These are phyloP conservation scores for Deroptyus accipitrinus DNA, from an alignment of 2,113 vertebrate genomes.

Conservation along the genomic window DNA sequence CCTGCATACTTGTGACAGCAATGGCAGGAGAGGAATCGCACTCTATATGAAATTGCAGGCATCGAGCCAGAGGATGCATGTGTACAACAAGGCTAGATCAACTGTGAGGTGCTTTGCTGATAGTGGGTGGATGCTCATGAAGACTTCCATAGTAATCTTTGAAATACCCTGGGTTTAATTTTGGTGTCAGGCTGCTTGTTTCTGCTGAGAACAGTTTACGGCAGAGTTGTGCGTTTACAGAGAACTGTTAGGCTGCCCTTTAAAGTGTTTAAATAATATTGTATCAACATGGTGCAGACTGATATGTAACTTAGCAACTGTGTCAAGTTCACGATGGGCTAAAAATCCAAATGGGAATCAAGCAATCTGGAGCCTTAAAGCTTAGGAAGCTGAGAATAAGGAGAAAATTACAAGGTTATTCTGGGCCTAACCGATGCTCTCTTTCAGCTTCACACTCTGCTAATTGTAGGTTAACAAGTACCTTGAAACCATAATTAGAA, in stretches of 20 bases:
- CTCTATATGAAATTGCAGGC: accelerated
- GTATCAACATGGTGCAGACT: constrained; percentile 42
- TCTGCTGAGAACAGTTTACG: constrained; percentile 15
- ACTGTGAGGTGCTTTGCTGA: background rate
- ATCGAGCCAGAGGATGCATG: accelerated
- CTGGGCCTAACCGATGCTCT: background rate
- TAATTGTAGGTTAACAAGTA: background rate
- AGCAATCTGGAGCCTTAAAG: constrained; percentile 47
- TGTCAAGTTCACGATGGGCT: constrained; percentile 52
- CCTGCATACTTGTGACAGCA: accelerated
- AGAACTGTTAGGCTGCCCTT: constrained; percentile 61
- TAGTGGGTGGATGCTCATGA: background rate
- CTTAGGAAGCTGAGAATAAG: background rate
- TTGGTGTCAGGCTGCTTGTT: background rate
- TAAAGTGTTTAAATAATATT: constrained; percentile 68
- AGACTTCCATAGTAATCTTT: background rate
- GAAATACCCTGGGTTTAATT: background rate
- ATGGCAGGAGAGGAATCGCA: background rate
- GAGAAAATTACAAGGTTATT: constrained; percentile 32
- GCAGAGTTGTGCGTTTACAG: constrained; percentile 8
- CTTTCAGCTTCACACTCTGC: background rate
- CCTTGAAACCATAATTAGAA: constrained; percentile 31
- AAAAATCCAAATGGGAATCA: constrained; percentile 46
- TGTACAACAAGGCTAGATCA: background rate
- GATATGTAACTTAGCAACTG: constrained; percentile 67